Evolutionary conservation across 2,797 vertebrate species (phyloP), one percentile per base, ranked within the genome.

Genomic region (Loriculus beryllinus): DNA sequence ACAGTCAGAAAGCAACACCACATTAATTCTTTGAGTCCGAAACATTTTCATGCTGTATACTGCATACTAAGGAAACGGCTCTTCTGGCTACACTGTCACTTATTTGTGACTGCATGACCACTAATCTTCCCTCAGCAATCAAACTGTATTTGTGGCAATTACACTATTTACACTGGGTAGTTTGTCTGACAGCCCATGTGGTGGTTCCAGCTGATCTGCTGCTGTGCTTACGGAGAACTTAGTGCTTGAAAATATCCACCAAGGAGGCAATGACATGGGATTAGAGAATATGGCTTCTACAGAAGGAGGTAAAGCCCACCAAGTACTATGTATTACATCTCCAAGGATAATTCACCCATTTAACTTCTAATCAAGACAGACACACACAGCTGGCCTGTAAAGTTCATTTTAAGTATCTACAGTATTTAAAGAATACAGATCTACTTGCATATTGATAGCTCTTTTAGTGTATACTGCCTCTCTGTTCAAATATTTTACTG

Each of bases 1-100:
- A 93, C 35, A 85, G 91, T 91, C 82, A 93, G 85, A 91, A 93
- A 86, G 69, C 49, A 94, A 72, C 49, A 86, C 43, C 59, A 85
- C 42, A 79, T 91, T 84, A 91, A 92, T 54, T 76, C 63, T 62
- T 91, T 71, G 13, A 65, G 60, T 65, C 75, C 45, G 35, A 70
- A 92, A 33, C 62, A 88, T 81, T 92, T 93, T 93, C 87, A 35
- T 67, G 76, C 89, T 86, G 68, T 26, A 62, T 35, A 92, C 4
- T 76, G 64, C 86, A 82, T 49, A 80, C 64, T 71, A 64, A 60
- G 35, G 78, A 90, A 82, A 92, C 49, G 19, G 31, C 10, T 90
- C 43, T 81, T 82, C 78, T 85, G 86, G 93, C 49, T 87, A 29
- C n/a, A 22, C 1, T 31, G 65, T 81, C 69, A 91, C 65, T 65